Conservation (phyloP, 2,888 invertebrate species). For the Epirrhoe alternata region DNA sequence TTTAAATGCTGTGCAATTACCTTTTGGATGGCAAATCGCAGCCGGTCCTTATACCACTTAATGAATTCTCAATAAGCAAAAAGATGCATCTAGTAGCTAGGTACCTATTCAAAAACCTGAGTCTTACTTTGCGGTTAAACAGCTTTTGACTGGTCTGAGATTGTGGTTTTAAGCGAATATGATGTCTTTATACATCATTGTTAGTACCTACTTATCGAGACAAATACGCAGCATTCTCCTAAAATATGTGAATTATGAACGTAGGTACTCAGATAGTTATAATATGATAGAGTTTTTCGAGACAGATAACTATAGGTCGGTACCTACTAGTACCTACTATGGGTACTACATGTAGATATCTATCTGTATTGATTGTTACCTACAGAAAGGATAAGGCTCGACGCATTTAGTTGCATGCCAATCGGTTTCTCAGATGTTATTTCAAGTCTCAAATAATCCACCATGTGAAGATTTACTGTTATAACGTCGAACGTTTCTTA, state of each 20-base stretch:
- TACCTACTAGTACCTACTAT: too few relatives aligned
- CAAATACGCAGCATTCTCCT: background rate
- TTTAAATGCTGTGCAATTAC: conserved; percentile 72
- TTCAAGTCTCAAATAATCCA: conserved; percentile 33
- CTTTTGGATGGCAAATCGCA: conserved; percentile 70
- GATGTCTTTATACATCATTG: conserved; percentile 20
- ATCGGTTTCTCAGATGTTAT: conserved; percentile 31
- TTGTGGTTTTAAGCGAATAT: conserved; percentile 19
- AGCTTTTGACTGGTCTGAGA: conserved; percentile 22
- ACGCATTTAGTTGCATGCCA: conserved; percentile 30
- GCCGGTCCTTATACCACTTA: conserved; percentile 57
- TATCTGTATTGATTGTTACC: background rate
- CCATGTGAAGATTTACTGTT: conserved; percentile 38
- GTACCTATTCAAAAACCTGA: conserved; percentile 23
- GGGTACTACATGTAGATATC: background rate
- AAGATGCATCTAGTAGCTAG: conserved; percentile 41
- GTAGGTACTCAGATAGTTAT: background rate
- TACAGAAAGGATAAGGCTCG: conserved; percentile 12
- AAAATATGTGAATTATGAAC: background rate
- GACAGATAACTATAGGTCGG: background rate
- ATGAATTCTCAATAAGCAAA: conserved; percentile 72
- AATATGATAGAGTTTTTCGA: too few relatives aligned
- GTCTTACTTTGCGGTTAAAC: conserved; percentile 19
- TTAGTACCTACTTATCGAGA: background rate
- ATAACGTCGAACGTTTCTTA: conserved; percentile 24